Base-by-base conservation (phyloP, 2,888 invertebrate species). In the Campaea margaritaria region DNA sequence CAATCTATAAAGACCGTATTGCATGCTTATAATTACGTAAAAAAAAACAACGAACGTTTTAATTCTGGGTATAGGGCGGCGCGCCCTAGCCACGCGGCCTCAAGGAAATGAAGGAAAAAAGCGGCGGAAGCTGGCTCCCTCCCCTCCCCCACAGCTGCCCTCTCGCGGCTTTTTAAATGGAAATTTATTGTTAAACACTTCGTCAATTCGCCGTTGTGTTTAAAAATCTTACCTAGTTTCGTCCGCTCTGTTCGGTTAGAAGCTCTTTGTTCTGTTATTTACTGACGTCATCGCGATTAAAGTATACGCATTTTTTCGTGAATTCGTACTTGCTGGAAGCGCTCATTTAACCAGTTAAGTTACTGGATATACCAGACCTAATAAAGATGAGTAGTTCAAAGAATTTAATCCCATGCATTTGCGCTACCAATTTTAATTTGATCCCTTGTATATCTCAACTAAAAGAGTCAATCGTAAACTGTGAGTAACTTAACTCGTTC, bases 181-280 rank as follows among this genome's bases (percentile, higher is more conserved):
- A 91, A 91, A 92, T 92, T 91, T 91, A 91, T 92, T 91, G 90
- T 91, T 88, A 87, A 91, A 89, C 90, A 91, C 90, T 91, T 87
- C 89, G 89, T 89, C 91, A 87, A 89, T 85, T 83, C 81, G 79
- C 73, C 75, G 79, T 80, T 78, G 77, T 76, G 78, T 78, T 87
- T 79, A 79, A 83, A 78, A 83, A 86, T 86, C 81, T 81, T 85
- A 83, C 83, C 82, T 83, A 85, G 81, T 82, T 79, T 72, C 67
- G 67, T 51, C 69, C 74, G 70, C 74, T 72, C 71, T 67, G 31
- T 45, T 50, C 54, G 53, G 48, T 43, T 74, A 73, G 75, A 52
- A 62, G 62, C 50, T 54, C 60, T 67, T 68, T 69, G 65, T 70
- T 66, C 58, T 56, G 52, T 46, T 60, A 63, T 65, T 62, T 65